A percentile compares a stretch with the other conserved stretches of the same genome.
These are phyloP conservation scores for Caenorhabditis doughertyi DNA, from an alignment of 2,888 invertebrate genomes.

Conservation along the genomic window DNA sequence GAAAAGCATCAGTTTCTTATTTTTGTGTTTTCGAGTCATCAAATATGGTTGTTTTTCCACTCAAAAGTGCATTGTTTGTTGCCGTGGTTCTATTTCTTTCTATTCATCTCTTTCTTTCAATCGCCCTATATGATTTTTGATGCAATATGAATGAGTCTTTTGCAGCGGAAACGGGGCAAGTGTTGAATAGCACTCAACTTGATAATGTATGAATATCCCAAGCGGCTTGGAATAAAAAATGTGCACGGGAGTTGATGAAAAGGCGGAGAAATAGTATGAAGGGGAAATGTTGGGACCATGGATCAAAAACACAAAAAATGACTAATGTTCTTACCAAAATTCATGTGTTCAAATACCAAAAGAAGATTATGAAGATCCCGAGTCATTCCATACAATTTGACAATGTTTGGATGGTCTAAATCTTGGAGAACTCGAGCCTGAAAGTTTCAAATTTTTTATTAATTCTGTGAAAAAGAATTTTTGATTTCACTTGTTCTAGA, in stretches of 20 bases:
- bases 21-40: slow-evolving; percentile 1
- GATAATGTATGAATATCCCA: slow-evolving; percentile 31
- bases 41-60: neutral
- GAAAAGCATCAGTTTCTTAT: neutral
- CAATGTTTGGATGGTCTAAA: slow-evolving; percentile 95
- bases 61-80: neutral
- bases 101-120: neutral
- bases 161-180: slow-evolving; percentile 5
- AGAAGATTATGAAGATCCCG: slow-evolving; percentile 88
- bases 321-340: slow-evolving; percentile 88
- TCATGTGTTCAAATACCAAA: slow-evolving; percentile 96
- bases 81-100: neutral
- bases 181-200: slow-evolving; percentile 28
- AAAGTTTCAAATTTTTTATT: slow-evolving; percentile 2
- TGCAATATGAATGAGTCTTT: slow-evolving; percentile 18
- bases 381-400: slow-evolving; percentile 83
- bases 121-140: slow-evolving; percentile 27
- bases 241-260: neutral
- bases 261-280: neutral
- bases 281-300: no score
- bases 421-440: slow-evolving; percentile 96
- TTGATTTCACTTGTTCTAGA: neutral
- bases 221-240: slow-evolving; percentile 25
- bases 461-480: neutral
- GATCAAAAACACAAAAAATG: neutral